Evolutionary conservation across 2,113 vertebrate genomes (phyloP).

Genomic region (Acanthisitta chloris): DNA sequence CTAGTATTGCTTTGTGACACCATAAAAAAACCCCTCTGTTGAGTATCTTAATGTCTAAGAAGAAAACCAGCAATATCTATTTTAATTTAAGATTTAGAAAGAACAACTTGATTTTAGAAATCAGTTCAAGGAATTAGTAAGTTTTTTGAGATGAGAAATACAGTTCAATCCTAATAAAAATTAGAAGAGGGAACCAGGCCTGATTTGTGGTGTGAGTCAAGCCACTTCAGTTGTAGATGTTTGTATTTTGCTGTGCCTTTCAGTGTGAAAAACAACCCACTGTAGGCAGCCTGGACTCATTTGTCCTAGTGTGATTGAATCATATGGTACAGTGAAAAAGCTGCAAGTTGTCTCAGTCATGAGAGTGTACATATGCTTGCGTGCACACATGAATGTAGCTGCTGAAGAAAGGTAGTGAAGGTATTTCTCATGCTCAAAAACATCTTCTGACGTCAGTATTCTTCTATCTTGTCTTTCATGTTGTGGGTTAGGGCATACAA

Average conservation of each 20-base stretch:
- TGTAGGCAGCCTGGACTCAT: neutral
- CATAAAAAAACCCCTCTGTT: neutral
- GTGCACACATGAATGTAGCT: neutral
- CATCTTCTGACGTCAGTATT: neutral
- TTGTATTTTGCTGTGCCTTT: neutral
- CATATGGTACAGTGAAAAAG: accelerated
- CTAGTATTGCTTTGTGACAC: neutral
- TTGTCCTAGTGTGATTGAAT: neutral
- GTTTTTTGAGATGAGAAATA: neutral
- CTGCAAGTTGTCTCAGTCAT: neutral
- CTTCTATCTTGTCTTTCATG: neutral
- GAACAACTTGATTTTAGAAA: neutral
- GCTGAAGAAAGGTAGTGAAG: neutral
- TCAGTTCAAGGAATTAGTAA: neutral
- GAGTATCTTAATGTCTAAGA: neutral
- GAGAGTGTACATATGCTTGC: neutral
- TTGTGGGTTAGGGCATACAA: neutral
- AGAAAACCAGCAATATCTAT: neutral
- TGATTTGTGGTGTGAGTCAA: neutral
- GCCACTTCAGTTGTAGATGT: neutral
- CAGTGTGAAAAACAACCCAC: accelerated
- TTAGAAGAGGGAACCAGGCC: neutral
- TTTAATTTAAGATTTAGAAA: neutral
- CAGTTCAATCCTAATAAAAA: neutral
- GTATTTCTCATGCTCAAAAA: neutral